Percentiles rank a stretch among this genome's conserved stretches.
Conservation (phyloP, 2,113 vertebrate species). For the Acinonyx jubatus region DNA sequence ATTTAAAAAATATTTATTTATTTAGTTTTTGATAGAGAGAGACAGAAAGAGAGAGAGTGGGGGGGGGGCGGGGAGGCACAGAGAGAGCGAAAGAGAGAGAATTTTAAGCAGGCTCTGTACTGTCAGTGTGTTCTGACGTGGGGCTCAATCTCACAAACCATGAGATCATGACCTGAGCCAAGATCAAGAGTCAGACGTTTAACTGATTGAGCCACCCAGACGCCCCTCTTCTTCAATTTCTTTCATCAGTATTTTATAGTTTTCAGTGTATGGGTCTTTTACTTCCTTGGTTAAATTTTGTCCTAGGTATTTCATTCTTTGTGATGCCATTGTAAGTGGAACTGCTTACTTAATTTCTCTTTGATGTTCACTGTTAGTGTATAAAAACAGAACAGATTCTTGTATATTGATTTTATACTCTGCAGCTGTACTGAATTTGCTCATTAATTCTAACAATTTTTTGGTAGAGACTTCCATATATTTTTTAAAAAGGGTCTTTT, state of each 20-base stretch:
- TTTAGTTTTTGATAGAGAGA: too few species aligned
- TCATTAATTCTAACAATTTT: not conserved
- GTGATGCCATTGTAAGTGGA: not conserved
- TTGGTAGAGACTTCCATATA: not conserved
- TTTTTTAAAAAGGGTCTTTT: not conserved
- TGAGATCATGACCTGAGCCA: too few species aligned
- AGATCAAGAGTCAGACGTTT: too few species aligned
- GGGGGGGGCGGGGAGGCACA: too few species aligned
- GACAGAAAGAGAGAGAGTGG: too few species aligned
- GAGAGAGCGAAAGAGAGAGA: too few species aligned
- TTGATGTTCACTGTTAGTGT: not conserved
- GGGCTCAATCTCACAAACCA: too few species aligned
- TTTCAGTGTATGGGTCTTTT: not conserved
- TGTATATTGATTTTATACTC: not conserved
- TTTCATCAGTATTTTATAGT: not conserved
- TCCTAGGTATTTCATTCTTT: not conserved
- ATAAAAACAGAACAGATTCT: not conserved
- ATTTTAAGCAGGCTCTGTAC: too few species aligned
- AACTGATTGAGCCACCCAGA: too few species aligned
- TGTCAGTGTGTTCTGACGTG: too few species aligned
- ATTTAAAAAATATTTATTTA: too few species aligned
- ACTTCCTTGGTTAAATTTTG: not conserved
- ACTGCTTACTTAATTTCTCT: not conserved
- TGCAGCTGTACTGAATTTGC: not conserved
- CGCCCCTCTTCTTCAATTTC: not conserved